Conservation (phyloP, 2,113 vertebrate genomes). For the Perca schrenkii region DNA sequence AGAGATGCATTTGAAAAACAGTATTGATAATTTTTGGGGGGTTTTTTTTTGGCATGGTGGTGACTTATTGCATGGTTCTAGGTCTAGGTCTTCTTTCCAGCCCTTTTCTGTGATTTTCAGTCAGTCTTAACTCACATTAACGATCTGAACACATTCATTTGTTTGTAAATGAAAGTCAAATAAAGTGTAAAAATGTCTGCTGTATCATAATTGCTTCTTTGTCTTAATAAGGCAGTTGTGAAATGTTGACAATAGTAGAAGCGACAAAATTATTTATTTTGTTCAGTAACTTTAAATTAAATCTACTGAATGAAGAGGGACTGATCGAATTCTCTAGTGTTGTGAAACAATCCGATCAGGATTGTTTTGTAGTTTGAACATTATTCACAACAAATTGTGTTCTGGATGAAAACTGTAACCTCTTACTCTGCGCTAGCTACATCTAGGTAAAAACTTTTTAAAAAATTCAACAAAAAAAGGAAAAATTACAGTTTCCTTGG, state of each 20-base stretch:
- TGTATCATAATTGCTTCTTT: background rate
- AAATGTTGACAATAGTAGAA: background rate
- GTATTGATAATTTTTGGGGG: slow-evolving; percentile 37
- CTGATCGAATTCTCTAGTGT: background rate
- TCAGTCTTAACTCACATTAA: slow-evolving; percentile 19
- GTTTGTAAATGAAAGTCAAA: slow-evolving; percentile 41
- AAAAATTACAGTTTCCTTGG: too few relatives aligned
- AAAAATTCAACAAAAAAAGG: too few relatives aligned
- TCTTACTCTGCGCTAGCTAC: background rate
- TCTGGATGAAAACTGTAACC: background rate
- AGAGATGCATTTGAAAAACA: slow-evolving; percentile 14
- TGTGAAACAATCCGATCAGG: too few relatives aligned
- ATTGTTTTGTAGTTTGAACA: too few relatives aligned
- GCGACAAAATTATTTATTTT: background rate
- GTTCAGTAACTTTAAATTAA: background rate
- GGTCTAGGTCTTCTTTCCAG: background rate
- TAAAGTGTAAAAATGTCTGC: slow-evolving; percentile 37
- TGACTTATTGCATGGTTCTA: slow-evolving; percentile 4
- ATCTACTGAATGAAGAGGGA: background rate
- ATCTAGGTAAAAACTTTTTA: background rate
- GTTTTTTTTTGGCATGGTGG: background rate
- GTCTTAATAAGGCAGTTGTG: background rate
- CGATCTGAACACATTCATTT: slow-evolving; percentile 1
- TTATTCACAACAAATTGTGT: too few relatives aligned
- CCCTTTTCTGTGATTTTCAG: slow-evolving; percentile 12